Evolutionary conservation across 2,113 vertebrate species (phyloP), one percentile per base, ranked within the genome.

Genomic region (Perca schrenkii): DNA sequence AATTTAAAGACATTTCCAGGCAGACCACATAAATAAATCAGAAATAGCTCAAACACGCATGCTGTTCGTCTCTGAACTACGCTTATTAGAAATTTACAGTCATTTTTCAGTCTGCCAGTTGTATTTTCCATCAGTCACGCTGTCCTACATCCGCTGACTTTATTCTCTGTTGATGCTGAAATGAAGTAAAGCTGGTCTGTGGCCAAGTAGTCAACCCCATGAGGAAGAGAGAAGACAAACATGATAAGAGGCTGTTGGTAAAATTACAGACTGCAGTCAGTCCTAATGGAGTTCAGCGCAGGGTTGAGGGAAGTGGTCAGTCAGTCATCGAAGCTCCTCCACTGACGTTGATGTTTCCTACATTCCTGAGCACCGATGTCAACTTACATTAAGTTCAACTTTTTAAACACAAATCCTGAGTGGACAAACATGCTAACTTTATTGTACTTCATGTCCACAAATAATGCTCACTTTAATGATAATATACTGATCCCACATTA

Each of bases 181-280:
- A 77, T 83, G 40, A 82, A 83, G 82, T 74, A 72, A 92, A 89
- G 83, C 74, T 73, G 73, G 82, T 91, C 88, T 80, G 83, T 82
- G 81, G 84, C 82, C 77, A 84, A 88, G 77, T 21, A 49, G 69
- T 88, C 83, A 76, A 60, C 74, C 86, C 88, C 85, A 83, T 21
- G 70, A 91, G 90, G 93, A 84, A 76, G 85, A 89, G 81, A 89
- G 86, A 69, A 93, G 89, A 89, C 92, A 91, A 91, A 91, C 88
- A 91, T 79, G 90, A 94, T 93, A 90, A 94, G 92, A 92, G 90
- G 86, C 86, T 91, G 88, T 82, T 87, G 88, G 88, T 88, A 84
- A 95, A 95, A 96, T 95, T 93, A 96, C 94, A 95, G 94, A 91
- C 88, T 92, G 62, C 86, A 69, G 86, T 75, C 90, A 65, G 81